Percentiles rank a stretch among this genome's conserved stretches.
phyloP scores from a whole-genome alignment of 2,888 invertebrate species.

The Metellina segmentata region DNA sequence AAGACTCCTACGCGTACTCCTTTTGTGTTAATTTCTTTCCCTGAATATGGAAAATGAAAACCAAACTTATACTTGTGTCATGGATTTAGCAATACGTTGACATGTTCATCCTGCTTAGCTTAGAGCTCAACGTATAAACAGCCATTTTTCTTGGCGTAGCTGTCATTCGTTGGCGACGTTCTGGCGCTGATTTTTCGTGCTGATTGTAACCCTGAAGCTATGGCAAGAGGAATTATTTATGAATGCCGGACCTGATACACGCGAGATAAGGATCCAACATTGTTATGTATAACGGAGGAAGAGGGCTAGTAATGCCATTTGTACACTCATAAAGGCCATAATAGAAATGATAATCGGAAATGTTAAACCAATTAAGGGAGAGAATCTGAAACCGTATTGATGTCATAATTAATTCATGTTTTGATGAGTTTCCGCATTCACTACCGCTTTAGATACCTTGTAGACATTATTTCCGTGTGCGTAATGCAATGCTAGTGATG shows the following conservation, averaged over 20 bases:
- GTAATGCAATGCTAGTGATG: neutral
- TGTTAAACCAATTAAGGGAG: conserved; percentile 53
- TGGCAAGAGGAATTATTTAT: conserved; percentile 61
- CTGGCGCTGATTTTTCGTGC: conserved; percentile 45
- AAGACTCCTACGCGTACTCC: neutral
- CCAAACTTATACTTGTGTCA: conserved; percentile 44
- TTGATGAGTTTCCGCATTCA: neutral
- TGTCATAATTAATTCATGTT: conserved; percentile 36
- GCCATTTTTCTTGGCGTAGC: conserved; percentile 72
- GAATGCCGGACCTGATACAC: conserved; percentile 25
- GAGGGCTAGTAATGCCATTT: conserved; percentile 53
- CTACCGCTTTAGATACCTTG: neutral
- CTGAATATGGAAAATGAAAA: conserved; percentile 33
- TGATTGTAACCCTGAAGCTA: conserved; percentile 42
- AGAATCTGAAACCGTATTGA: conserved; percentile 42
- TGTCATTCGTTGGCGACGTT: conserved; percentile 68
- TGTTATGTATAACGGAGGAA: conserved; percentile 45
- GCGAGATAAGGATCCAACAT: conserved; percentile 43
- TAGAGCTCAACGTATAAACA: conserved; percentile 66
- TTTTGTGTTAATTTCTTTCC: conserved; percentile 36
- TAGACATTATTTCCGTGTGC: neutral
- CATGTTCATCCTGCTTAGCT: conserved; percentile 59
- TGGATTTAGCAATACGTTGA: conserved; percentile 47
- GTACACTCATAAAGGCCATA: conserved; percentile 42
- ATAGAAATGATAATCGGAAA: conserved; percentile 62